Evolutionary conservation across 2,888 invertebrate species (phyloP).

Genomic region (Bedellia somnulentella): DNA sequence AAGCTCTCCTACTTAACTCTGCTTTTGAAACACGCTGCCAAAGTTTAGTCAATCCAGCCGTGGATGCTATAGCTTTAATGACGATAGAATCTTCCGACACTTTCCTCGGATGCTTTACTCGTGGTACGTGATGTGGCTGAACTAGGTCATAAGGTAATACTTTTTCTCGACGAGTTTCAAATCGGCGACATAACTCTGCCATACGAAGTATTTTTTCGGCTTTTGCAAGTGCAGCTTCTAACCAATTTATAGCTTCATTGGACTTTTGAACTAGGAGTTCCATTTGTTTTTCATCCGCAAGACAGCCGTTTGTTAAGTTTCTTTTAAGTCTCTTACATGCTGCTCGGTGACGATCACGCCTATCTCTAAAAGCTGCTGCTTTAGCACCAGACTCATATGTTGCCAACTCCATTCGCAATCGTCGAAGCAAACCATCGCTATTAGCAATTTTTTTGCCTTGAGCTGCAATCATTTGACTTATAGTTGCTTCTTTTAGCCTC

Average conservation of each 20-base stretch:
- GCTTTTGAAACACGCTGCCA: conserved; percentile 46
- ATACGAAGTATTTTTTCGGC: conserved; percentile 54
- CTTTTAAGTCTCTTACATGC: conserved; percentile 33
- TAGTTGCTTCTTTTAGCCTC: conserved; percentile 38
- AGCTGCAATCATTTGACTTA: conserved; percentile 45
- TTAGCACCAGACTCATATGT: conserved; percentile 47
- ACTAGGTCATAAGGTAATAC: conserved; percentile 39
- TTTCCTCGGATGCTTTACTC: conserved; percentile 18
- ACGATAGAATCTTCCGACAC: conserved; percentile 31
- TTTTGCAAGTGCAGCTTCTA: conserved; percentile 36
- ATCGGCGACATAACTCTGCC: conserved; percentile 55
- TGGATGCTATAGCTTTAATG: conserved; percentile 26
- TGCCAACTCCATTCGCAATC: conserved; percentile 31
- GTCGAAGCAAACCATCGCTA: conserved; percentile 31
- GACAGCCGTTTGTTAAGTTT: conserved; percentile 23
- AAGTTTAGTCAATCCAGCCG: conserved; percentile 32
- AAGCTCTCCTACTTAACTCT: conserved; percentile 33
- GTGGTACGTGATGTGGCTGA: conserved; percentile 22
- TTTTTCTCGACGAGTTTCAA: conserved; percentile 58
- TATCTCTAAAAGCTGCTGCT: conserved; percentile 41
- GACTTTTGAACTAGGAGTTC: conserved; percentile 30
- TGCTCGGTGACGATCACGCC: conserved; percentile 33
- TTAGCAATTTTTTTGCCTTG: conserved; percentile 43
- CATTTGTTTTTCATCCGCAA: conserved; percentile 25
- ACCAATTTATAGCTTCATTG: conserved; percentile 34